Percentiles rank a stretch among this genome's conserved stretches.
These are phyloP conservation scores for Botia almorhae DNA, from an alignment of 2,797 vertebrate species.

Conservation along the genomic window DNA sequence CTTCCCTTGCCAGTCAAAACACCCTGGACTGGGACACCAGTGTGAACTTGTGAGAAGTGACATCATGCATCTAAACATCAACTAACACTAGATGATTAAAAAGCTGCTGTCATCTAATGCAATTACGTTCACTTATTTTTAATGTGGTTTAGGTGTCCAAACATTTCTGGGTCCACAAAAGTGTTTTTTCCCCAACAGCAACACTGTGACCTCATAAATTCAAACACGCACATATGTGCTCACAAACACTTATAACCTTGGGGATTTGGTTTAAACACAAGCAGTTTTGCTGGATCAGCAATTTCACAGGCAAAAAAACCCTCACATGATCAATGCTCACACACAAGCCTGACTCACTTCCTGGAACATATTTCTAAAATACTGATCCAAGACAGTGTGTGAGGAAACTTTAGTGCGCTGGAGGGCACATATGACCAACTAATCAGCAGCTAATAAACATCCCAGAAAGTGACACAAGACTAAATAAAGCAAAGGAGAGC, in stretches of 20 bases:
- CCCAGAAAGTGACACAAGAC: background rate
- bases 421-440: background rate
- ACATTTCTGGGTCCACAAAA: no score
- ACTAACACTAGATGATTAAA: background rate
- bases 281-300: constrained; percentile 9
- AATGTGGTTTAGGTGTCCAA: background rate
- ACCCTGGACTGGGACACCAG: background rate
- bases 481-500: no score
- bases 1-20: no score
- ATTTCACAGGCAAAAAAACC: constrained; percentile 36
- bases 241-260: background rate
- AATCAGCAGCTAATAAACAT: background rate
- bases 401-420: constrained; percentile 7
- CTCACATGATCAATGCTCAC: constrained; percentile 58
- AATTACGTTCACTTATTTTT: background rate
- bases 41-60: background rate
- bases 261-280: background rate
- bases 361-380: constrained; percentile 59
- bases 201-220: background rate
- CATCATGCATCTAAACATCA: background rate
- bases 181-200: background rate
- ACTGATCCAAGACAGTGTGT: constrained; percentile 22
- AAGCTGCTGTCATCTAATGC: background rate
- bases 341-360: constrained; percentile 71
- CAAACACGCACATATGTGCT: constrained; percentile 32